Evolutionary conservation across 2,888 invertebrate species (phyloP).

Genomic region (Deladenus siricidicola): DNA sequence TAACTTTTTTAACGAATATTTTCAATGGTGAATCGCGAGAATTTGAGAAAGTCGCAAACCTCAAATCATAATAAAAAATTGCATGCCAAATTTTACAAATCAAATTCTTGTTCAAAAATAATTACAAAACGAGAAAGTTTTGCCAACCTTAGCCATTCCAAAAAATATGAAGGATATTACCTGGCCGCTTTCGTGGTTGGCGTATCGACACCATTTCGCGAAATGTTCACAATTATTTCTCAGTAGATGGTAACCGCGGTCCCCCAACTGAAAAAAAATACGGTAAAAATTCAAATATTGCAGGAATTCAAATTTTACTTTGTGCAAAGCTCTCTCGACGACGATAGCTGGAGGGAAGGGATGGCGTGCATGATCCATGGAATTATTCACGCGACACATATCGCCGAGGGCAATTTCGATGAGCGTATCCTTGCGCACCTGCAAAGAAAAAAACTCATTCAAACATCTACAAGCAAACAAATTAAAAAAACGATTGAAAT

Average conservation of each 20-base stretch:
- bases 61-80: not conserved
- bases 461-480: no score
- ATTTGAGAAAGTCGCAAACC: not conserved
- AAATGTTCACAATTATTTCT: conserved; percentile 50
- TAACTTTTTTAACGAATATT: no score
- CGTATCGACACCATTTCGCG: conserved; percentile 54
- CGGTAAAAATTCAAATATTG: not conserved
- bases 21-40: no score
- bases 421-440: conserved; percentile 36
- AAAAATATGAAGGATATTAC: conserved; percentile 23
- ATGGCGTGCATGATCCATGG: conserved; percentile 29
- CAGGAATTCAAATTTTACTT: conserved; percentile 16
- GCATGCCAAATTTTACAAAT: not conserved
- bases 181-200: conserved; percentile 49
- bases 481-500: no score
- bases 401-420: conserved; percentile 23
- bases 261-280: conserved; percentile 37
- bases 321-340: conserved; percentile 42
- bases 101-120: not conserved
- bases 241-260: conserved; percentile 52
- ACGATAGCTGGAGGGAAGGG: conserved; percentile 43
- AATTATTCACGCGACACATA: conserved; percentile 36
- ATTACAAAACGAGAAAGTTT: not conserved
- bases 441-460: not conserved
- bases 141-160: no score